A percentile compares a stretch with the other conserved stretches of the same genome.
Conservation (phyloP, 2,113 vertebrate genomes). For the Macrotis lagotis region DNA sequence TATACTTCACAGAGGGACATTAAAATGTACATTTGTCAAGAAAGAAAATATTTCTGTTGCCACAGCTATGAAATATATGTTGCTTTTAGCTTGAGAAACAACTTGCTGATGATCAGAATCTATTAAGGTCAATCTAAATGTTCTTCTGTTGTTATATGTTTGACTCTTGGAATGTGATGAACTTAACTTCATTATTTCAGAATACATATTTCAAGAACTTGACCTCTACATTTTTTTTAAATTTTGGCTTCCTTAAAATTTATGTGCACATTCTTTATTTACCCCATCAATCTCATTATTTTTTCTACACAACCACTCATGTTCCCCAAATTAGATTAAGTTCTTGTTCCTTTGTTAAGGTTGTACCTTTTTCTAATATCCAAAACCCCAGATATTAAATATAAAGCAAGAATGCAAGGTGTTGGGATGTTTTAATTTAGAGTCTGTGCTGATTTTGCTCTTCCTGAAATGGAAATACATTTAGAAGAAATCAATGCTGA, state of each 20-base stretch:
- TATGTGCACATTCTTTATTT: not conserved
- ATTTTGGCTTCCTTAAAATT: not conserved
- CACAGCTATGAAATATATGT: not conserved
- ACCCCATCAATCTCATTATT: not conserved
- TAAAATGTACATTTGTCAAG: not conserved
- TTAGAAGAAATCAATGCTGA: not conserved
- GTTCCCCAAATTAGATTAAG: not conserved
- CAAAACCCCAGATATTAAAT: not conserved
- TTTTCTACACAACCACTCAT: not conserved
- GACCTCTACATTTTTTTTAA: not conserved
- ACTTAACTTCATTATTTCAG: not conserved
- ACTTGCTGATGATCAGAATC: not conserved
- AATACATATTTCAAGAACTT: not conserved
- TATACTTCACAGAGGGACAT: not conserved
- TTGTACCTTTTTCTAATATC: not conserved
- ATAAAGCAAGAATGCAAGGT: not conserved
- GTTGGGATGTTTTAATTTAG: not conserved
- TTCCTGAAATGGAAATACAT: not conserved
- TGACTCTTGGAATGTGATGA: not conserved
- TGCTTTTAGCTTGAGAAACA: not conserved
- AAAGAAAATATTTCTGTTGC: not conserved
- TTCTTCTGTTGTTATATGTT: not conserved
- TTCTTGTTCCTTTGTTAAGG: not conserved
- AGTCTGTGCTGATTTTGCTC: not conserved
- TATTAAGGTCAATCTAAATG: not conserved